Evolutionary conservation across 2,888 invertebrate species (phyloP), one percentile per base, ranked within the genome.

Genomic region (Drosophila nigricruria): DNA sequence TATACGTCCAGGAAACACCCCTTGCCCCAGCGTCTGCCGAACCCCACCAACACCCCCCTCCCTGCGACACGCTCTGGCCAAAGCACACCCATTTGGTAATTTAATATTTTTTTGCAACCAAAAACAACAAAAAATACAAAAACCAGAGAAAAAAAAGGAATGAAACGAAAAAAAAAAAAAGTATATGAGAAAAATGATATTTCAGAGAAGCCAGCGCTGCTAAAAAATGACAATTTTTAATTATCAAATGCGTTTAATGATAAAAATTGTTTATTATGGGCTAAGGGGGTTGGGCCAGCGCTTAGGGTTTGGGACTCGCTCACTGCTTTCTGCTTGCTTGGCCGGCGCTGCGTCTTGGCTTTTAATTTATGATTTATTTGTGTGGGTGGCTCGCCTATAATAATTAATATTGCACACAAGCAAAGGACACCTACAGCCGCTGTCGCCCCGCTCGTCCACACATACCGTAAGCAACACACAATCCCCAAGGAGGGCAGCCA

Each of bases 201-300:
- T 82, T 70, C 59, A 73, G 70, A 80, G 49, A 54, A 50, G 72
- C 49, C 52, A 43, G 67, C 60, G 50, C 67, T 50, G 70, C 70
- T 85, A 83, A 89, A 91, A 88, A 89, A 86, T 82, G 81, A 80
- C 82, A 89, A 86, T 89, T 91, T 91, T 91, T 91, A 91, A 91
- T 91, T 91, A 91, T 90, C 85, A 91, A 91, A 91, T 88, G 92
- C 89, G 85, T 91, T 83, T 91, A 91, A 91, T 91, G 90, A 91
- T 90, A 91, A 89, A 88, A 86, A 91, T 89, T 86, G 77, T 82
- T 60, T 73, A 77, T 79, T 73, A 56, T 58, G 79, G 63, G 63
- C 42, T 42, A 45, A 34, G 52, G 57, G 59, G 49, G 40, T 36
- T 71, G 47, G 53, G 60, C 20, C 42, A 30, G 27, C 27, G 49